Evolutionary conservation across 2,113 vertebrate genomes (phyloP).

Genomic region (Tautogolabrus adspersus): DNA sequence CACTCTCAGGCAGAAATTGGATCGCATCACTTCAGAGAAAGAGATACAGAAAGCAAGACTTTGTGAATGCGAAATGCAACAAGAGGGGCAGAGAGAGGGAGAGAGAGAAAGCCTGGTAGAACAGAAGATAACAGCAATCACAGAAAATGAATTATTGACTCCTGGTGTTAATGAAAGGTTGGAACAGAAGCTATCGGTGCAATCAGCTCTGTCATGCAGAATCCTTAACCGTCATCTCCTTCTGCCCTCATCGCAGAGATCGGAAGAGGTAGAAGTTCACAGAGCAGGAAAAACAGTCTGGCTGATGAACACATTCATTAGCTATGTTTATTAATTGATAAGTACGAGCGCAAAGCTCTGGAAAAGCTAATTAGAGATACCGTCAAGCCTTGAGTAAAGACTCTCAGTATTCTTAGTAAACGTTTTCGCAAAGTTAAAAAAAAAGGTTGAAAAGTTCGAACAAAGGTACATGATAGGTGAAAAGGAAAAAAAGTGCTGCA

Average conservation of each 20-base stretch:
- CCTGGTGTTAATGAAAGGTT: slow-evolving; percentile 78
- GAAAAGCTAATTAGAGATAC: slow-evolving; percentile 76
- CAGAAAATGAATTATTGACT: slow-evolving; percentile 76
- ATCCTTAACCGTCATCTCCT: slow-evolving; percentile 55
- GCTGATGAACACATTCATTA: slow-evolving; percentile 75
- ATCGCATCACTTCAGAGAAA: slow-evolving; percentile 52
- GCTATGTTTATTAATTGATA: slow-evolving; percentile 77
- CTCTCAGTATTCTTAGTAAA: slow-evolving; percentile 42
- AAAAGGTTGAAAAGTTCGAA: slow-evolving; percentile 21
- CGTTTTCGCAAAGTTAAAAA: slow-evolving; percentile 12
- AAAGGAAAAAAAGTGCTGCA: background rate
- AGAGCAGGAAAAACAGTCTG: slow-evolving; percentile 57
- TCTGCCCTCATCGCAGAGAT: slow-evolving; percentile 49
- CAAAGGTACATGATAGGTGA: background rate
- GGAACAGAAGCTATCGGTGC: slow-evolving; percentile 69
- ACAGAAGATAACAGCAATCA: slow-evolving; percentile 77
- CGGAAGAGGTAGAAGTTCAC: slow-evolving; percentile 73
- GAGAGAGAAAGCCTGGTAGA: slow-evolving; percentile 27
- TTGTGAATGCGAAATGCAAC: slow-evolving; percentile 1
- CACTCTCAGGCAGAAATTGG: slow-evolving; percentile 36
- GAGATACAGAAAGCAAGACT: slow-evolving; percentile 27
- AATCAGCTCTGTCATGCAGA: slow-evolving; percentile 71
- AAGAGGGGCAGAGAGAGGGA: slow-evolving; percentile 2
- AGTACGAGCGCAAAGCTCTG: slow-evolving; percentile 53
- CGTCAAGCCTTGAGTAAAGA: slow-evolving; percentile 30